These are phyloP conservation scores for Tichodroma muraria DNA, from an alignment of 2,113 vertebrate species.

Conservation along the genomic window DNA sequence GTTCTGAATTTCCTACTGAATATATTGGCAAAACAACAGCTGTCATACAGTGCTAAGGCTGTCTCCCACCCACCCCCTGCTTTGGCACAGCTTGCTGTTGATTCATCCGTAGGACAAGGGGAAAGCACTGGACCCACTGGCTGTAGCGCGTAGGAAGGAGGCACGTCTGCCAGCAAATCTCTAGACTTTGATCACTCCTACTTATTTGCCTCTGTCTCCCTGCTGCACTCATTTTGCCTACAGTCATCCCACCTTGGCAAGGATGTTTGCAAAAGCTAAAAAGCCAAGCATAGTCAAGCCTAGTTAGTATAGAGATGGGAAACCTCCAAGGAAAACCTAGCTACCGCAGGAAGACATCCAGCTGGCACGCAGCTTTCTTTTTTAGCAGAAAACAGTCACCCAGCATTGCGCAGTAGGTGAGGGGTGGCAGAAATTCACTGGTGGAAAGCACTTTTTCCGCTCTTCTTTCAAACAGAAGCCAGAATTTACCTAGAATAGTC, in stretches of 20 bases:
- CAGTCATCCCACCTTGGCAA: slow-evolving; percentile 53
- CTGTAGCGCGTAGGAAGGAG: slow-evolving; percentile 49
- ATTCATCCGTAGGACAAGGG: slow-evolving; percentile 40
- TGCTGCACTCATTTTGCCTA: slow-evolving; percentile 49
- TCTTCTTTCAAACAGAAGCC: not conserved
- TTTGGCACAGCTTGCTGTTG: slow-evolving; percentile 8
- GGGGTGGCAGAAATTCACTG: not conserved
- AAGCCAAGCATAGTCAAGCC: slow-evolving; percentile 49
- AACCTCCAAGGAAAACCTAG: slow-evolving; percentile 62
- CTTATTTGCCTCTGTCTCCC: slow-evolving; percentile 55
- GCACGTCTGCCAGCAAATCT: slow-evolving; percentile 39
- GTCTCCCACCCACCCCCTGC: slow-evolving; percentile 38
- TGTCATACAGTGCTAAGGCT: slow-evolving; percentile 6
- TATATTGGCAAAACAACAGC: slow-evolving; percentile 38
- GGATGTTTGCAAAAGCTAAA: slow-evolving; percentile 9
- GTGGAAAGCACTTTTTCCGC: not conserved
- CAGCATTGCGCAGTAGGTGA: not conserved
- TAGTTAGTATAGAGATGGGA: slow-evolving; percentile 46
- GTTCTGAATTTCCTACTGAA: not conserved
- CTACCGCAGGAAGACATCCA: slow-evolving; percentile 27
- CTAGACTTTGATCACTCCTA: slow-evolving; percentile 51
- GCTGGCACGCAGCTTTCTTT: not conserved
- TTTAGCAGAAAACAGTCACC: slow-evolving; percentile 14
- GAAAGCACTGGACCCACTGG: slow-evolving; percentile 52
- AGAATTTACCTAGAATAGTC: not conserved